Conservation (phyloP, 2,888 invertebrate species). For the Trichacis sp. region DNA sequence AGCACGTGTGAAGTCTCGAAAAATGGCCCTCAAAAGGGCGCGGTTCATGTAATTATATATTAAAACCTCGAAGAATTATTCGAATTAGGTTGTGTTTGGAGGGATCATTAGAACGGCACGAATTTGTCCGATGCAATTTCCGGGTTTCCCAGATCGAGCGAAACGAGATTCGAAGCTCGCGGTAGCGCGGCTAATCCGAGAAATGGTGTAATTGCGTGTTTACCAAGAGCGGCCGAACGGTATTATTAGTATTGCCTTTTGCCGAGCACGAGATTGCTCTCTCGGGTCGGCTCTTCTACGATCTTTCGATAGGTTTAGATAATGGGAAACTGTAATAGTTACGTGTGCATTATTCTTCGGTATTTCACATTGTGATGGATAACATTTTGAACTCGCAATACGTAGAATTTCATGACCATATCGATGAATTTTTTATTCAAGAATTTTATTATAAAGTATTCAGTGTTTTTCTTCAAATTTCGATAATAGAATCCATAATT, state of each 20-base stretch:
- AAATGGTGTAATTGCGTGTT: constrained; percentile 57
- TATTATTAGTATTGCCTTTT: constrained; percentile 61
- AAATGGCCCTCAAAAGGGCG: neutral
- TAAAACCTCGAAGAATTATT: neutral
- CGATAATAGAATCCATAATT: no score
- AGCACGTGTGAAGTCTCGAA: neutral
- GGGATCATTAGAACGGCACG: neutral
- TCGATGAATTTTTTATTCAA: no score
- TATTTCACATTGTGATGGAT: no score
- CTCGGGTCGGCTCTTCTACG: constrained; percentile 1
- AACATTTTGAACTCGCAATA: no score
- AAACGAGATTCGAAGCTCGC: constrained; percentile 19
- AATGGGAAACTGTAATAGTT: neutral
- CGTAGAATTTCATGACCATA: no score
- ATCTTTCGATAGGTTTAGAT: neutral
- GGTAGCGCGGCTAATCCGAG: constrained; percentile 39
- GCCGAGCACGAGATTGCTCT: constrained; percentile 29
- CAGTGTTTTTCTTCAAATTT: no score
- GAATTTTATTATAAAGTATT: no score
- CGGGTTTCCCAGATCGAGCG: neutral
- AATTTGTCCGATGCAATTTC: neutral
- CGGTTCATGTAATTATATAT: neutral
- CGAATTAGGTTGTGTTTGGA: neutral
- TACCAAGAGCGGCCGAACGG: constrained; percentile 50
- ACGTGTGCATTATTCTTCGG: neutral